A percentile compares a stretch with the other conserved stretches of the same genome.
phyloP scores from a whole-genome alignment of 2,113 vertebrate genomes.

The Ibidorhyncha struthersii region DNA sequence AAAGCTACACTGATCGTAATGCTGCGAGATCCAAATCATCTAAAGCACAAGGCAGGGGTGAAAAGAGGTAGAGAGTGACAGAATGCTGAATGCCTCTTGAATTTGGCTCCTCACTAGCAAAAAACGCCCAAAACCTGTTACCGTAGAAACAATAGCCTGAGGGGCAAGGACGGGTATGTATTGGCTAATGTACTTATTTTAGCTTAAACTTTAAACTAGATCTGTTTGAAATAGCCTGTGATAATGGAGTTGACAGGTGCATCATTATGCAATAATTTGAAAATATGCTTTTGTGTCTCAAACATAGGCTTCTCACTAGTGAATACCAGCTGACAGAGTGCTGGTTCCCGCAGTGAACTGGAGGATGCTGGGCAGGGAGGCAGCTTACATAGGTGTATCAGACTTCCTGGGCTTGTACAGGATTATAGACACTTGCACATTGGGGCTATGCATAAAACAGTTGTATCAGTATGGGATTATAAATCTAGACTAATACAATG shows the following conservation, averaged over 20 bases:
- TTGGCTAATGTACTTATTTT: background rate
- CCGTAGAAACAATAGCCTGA: background rate
- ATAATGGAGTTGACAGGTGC: background rate
- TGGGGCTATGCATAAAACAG: background rate
- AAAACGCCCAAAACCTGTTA: background rate
- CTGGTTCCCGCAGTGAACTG: background rate
- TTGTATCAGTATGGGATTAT: background rate
- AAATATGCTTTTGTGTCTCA: background rate
- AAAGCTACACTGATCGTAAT: background rate
- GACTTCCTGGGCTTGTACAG: background rate
- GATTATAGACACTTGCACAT: background rate
- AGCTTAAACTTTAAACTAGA: background rate
- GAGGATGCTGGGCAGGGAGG: background rate
- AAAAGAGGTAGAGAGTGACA: background rate
- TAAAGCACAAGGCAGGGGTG: background rate
- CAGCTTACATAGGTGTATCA: background rate
- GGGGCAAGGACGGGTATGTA: background rate
- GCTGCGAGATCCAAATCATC: background rate
- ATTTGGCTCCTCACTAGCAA: background rate
- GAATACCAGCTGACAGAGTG: background rate
- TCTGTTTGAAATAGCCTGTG: background rate
- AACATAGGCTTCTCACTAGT: rapidly evolving
- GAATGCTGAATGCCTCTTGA: background rate
- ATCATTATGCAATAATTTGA: background rate
- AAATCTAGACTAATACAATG: background rate